A percentile compares a stretch with the other conserved stretches of the same genome.
Evolutionary conservation across 1,140 invertebrate genomes (phyloP).

Genomic region (Cotesia chilonis): DNA sequence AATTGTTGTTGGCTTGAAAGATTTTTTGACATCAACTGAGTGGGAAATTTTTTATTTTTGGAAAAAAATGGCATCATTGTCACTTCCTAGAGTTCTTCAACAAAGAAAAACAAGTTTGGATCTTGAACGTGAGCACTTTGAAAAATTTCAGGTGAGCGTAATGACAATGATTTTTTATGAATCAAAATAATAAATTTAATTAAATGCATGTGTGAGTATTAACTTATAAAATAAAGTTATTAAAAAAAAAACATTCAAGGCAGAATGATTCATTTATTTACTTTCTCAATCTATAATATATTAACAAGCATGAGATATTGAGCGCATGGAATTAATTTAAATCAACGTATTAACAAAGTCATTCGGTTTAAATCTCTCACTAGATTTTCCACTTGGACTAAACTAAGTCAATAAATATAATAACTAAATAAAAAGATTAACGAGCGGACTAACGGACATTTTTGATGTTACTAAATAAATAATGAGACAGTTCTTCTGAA

Average conservation of each 20-base stretch:
- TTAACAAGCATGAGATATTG: neutral
- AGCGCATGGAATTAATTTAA: neutral
- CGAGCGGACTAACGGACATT: conserved; percentile 7
- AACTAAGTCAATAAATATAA: neutral
- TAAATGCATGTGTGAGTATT: conserved; percentile 4
- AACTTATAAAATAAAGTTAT: neutral
- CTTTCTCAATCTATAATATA: neutral
- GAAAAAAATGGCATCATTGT: conserved; percentile 74
- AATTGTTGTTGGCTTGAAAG: too few relatives aligned
- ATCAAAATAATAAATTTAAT: conserved; percentile 23
- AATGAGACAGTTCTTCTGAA: neutral
- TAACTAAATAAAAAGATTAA: too few relatives aligned
- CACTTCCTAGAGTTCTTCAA: conserved; percentile 75
- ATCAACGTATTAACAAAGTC: conserved; percentile 18
- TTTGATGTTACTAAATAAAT: neutral
- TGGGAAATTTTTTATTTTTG: neutral
- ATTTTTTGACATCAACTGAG: neutral
- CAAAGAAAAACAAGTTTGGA: conserved; percentile 78
- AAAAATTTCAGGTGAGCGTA: conserved; percentile 76
- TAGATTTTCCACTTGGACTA: conserved; percentile 6
- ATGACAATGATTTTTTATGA: conserved; percentile 5
- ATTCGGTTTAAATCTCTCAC: conserved; percentile 1
- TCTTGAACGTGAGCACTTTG: conserved; percentile 77
- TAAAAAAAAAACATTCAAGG: neutral
- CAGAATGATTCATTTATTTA: conserved; percentile 7